phyloP scores from a whole-genome alignment of 2,797 vertebrate genomes.

The Cryptoblepharus egeriae region DNA sequence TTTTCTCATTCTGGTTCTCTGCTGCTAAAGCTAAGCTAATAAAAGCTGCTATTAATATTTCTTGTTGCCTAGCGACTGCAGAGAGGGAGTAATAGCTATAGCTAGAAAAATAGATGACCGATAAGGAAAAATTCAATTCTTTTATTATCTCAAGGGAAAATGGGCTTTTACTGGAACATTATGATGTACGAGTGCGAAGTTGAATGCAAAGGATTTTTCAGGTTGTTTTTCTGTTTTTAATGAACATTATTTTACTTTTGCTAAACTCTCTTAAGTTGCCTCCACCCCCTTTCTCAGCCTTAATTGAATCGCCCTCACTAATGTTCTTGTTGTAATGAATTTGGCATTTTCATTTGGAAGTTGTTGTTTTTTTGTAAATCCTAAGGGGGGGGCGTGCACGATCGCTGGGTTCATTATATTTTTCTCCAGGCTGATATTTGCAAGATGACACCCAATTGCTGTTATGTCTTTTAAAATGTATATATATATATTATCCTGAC shows the following conservation, averaged over 20 bases:
- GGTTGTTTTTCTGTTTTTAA: slow-evolving; percentile 82
- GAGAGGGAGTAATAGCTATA: slow-evolving; percentile 99
- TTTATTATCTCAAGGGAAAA: slow-evolving; percentile 99
- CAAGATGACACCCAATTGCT: slow-evolving; percentile 60
- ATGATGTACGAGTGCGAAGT: slow-evolving; percentile 96
- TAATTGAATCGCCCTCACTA: slow-evolving; percentile 77
- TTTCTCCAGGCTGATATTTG: slow-evolving; percentile 59
- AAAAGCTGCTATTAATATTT: slow-evolving; percentile 99
- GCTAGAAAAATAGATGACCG: slow-evolving; percentile 99
- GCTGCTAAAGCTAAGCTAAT: slow-evolving; percentile 99
- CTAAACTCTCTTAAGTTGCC: slow-evolving; percentile 70
- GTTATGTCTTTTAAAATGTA: slow-evolving; percentile 13
- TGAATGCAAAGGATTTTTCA: slow-evolving; percentile 81
- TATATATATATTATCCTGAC: slow-evolving; percentile 15
- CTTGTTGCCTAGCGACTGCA: slow-evolving; percentile 98
- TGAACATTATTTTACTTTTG: slow-evolving; percentile 78
- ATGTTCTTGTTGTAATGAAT: slow-evolving; percentile 62
- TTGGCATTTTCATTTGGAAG: slow-evolving; percentile 68
- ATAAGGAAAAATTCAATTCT: slow-evolving; percentile 99
- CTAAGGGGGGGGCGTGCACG: slow-evolving; percentile 19
- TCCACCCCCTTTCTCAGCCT: slow-evolving; percentile 64
- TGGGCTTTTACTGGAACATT: slow-evolving; percentile 98
- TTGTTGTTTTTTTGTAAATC: background rate
- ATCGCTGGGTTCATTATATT: slow-evolving; percentile 60
- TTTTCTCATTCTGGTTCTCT: slow-evolving; percentile 99